phyloP scores from a whole-genome alignment of 2,888 invertebrate genomes.

The Netelia fuscicornis region DNA sequence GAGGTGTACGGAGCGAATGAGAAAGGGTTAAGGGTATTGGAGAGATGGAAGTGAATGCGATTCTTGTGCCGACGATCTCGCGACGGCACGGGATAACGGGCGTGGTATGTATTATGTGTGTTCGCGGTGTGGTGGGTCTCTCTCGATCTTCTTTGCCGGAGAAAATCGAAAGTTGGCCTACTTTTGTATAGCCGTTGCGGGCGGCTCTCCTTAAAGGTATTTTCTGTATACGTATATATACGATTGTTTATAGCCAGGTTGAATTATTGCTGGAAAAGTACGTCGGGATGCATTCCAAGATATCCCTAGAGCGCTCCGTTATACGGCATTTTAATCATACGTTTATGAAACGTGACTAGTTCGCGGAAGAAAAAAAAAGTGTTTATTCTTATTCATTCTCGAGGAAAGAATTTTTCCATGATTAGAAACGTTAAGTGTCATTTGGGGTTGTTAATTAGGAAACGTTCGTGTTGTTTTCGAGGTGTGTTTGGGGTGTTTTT shows the following conservation, averaged over 20 bases:
- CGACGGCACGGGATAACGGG: slow-evolving; percentile 45
- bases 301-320: background rate
- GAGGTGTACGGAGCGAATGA: slow-evolving; percentile 22
- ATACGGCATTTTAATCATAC: background rate
- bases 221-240: background rate
- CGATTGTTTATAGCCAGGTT: background rate
- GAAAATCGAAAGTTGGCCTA: slow-evolving; percentile 71
- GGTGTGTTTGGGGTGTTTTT: no score
- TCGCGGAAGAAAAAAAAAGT: background rate
- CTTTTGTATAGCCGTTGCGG: slow-evolving; percentile 59
- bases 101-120: slow-evolving; percentile 48
- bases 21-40: slow-evolving; percentile 43
- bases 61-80: slow-evolving; percentile 45
- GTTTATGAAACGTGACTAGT: background rate
- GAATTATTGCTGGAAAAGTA: background rate
- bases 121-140: slow-evolving; percentile 17
- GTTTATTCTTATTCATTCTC: background rate
- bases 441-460: no score
- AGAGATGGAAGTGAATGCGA: slow-evolving; percentile 59
- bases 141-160: slow-evolving; percentile 64
- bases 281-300: background rate
- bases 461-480: no score
- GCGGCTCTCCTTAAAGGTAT: slow-evolving; percentile 44
- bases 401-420: background rate
- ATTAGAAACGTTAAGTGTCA: no score